A percentile compares a stretch with the other conserved stretches of the same genome.
Conservation (phyloP, 2,113 vertebrate species). For the Ictalurus furcatus region DNA sequence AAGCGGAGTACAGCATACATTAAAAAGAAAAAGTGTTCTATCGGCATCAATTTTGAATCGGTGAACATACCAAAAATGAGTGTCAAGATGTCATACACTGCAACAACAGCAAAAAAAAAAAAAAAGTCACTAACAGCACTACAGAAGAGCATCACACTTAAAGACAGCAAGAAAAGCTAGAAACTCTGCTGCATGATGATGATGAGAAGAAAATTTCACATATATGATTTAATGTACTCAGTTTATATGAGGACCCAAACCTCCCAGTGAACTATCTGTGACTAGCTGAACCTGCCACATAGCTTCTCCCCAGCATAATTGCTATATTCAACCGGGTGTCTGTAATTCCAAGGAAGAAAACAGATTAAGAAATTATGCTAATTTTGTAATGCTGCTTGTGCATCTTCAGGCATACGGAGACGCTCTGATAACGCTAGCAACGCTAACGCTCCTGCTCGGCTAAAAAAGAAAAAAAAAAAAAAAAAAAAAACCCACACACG, state of each 20-base stretch:
- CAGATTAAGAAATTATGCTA: constrained; percentile 71
- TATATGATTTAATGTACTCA: background rate
- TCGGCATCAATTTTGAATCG: too few species aligned
- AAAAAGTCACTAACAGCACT: background rate
- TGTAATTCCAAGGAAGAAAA: constrained; percentile 48
- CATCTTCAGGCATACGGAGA: constrained; percentile 64
- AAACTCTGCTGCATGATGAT: background rate
- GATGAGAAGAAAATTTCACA: background rate
- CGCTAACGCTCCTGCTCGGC: constrained; percentile 6
- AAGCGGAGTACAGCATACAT: background rate
- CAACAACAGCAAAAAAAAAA: background rate
- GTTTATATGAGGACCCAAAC: background rate
- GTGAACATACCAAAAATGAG: background rate
- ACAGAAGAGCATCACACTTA: background rate
- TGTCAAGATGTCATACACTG: background rate
- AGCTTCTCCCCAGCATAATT: constrained; percentile 5
- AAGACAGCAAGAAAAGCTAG: background rate
- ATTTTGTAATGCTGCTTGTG: constrained; percentile 52
- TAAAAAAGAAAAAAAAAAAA: background rate
- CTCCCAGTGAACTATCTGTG: background rate
- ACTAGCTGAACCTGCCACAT: background rate
- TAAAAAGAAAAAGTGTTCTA: background rate
- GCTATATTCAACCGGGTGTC: constrained; percentile 39
- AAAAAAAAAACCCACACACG: background rate
- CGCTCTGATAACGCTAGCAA: constrained; percentile 41